Evolutionary conservation across 2,888 invertebrate species (phyloP), one percentile per base, ranked within the genome.

Genomic region (Quadriops clusia): DNA sequence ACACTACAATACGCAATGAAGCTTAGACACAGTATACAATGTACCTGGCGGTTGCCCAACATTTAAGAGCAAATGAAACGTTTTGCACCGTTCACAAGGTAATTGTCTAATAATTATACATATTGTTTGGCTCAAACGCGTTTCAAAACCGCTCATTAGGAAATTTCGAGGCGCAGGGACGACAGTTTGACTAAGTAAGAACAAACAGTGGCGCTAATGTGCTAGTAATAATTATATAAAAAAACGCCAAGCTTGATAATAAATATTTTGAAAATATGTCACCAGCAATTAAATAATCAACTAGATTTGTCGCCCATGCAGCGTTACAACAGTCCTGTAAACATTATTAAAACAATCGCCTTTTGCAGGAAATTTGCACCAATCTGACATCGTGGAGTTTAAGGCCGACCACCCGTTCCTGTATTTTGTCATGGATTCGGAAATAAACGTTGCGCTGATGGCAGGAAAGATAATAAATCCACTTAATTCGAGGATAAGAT

Each of bases 401-500:
- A 72, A 76, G 28, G 84, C 79, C 8, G 80, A 82, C 37, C 83
- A 79, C 60, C 86, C 86, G 28, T 87, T 86, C 58, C 63, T 84
- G 32, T 86, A 82, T 63, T 86, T 86, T 58, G 83, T 86, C 42
- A 72, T 87, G 64, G 86, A 87, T 56, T 70, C 77, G 28, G 77
- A 76, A 52, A 74, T 85, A 28, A 77, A 83, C 52, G 79, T 84
- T 7, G 69, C 82, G 22, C 68, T 85, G 26, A 82, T 86, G 71
- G 75, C 82, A 15, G 86, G 86, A 37, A 80, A 85, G 53, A 74
- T 86, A 57, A 72, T 81, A 29, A 84, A 87, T 61, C 86, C 86
- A 9, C 68, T 82, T 28, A 85, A 84, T 61, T 75, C 81, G 36
- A 72, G 84, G 58, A 79, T 84, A 64, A 72, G 77, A 64, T 81